phyloP scores from a whole-genome alignment of 2,797 vertebrate species.

The Mormyrus proboscirostris region DNA sequence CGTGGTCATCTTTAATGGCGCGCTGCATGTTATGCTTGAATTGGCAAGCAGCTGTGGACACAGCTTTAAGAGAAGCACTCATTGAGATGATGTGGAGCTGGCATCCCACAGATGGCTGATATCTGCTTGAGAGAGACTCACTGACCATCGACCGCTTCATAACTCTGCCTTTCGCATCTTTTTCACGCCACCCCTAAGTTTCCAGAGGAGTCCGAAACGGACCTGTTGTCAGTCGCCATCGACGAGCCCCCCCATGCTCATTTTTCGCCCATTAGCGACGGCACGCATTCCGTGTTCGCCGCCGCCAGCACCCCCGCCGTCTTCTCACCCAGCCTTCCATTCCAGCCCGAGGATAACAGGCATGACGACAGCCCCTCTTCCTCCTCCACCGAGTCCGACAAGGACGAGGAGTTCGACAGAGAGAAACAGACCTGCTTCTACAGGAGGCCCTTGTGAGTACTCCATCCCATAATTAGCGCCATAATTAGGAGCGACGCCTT shows the following conservation, averaged over 20 bases:
- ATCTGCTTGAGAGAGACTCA: background rate
- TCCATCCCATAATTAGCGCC: background rate
- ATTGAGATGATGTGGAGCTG: background rate
- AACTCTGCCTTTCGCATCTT: constrained; percentile 1
- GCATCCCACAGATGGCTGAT: background rate
- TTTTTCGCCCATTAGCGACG: constrained; percentile 68
- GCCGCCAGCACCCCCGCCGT: constrained; percentile 77
- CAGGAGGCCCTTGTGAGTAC: constrained; percentile 77
- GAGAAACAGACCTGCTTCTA: constrained; percentile 65
- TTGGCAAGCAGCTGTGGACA: background rate
- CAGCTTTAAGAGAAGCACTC: background rate
- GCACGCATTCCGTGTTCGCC: constrained; percentile 79
- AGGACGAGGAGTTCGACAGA: constrained; percentile 82
- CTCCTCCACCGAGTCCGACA: constrained; percentile 81
- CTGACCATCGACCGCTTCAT: background rate
- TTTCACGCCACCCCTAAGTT: constrained; percentile 61
- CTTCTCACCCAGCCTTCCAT: constrained; percentile 84
- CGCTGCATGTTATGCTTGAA: background rate
- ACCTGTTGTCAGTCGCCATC: constrained; percentile 81
- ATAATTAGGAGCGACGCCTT: background rate
- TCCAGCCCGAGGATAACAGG: constrained; percentile 64
- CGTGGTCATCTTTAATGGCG: background rate
- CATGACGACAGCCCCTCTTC: constrained; percentile 88
- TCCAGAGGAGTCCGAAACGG: constrained; percentile 93
- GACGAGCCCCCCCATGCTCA: constrained; percentile 74